Percentiles rank a stretch among this genome's conserved stretches.
phyloP scores from a whole-genome alignment of 2,113 vertebrate genomes.

The Rhinoderma darwinii region DNA sequence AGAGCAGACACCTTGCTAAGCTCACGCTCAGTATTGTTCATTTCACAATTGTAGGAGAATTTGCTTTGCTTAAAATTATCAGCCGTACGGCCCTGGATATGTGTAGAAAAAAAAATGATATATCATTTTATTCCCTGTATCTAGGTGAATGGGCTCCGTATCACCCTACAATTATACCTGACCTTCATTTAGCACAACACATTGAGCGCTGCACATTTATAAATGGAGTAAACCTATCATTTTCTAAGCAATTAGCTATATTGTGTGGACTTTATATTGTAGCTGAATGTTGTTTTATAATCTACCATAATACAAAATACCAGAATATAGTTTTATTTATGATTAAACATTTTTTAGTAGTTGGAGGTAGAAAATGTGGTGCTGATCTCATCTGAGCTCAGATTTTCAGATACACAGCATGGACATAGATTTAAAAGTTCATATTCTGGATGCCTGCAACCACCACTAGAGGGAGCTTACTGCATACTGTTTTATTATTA shows the following conservation, averaged over 20 bases:
- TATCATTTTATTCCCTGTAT: neutral
- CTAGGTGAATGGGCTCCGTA: conserved; percentile 23
- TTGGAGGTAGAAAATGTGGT: too few relatives aligned
- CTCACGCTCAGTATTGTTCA: conserved; percentile 35
- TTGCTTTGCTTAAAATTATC: conserved; percentile 36
- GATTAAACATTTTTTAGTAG: too few relatives aligned
- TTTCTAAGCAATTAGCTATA: neutral
- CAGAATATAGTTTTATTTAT: neutral
- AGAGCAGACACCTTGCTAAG: conserved; percentile 56
- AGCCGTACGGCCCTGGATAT: too few relatives aligned
- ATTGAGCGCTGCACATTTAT: conserved; percentile 14
- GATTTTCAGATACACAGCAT: too few relatives aligned
- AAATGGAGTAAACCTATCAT: conserved; percentile 24
- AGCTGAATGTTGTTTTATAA: neutral
- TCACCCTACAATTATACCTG: conserved; percentile 15
- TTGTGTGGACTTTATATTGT: neutral
- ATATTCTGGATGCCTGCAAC: too few relatives aligned
- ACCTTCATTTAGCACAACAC: conserved; percentile 8
- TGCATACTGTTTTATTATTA: too few relatives aligned
- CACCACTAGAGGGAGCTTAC: too few relatives aligned
- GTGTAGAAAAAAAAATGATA: neutral
- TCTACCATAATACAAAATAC: neutral
- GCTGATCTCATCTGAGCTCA: too few relatives aligned
- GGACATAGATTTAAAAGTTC: too few relatives aligned
- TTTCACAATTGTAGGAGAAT: conserved; percentile 33